Base-by-base conservation (phyloP, 2,888 invertebrate species). In the Ectropis crepuscularia region DNA sequence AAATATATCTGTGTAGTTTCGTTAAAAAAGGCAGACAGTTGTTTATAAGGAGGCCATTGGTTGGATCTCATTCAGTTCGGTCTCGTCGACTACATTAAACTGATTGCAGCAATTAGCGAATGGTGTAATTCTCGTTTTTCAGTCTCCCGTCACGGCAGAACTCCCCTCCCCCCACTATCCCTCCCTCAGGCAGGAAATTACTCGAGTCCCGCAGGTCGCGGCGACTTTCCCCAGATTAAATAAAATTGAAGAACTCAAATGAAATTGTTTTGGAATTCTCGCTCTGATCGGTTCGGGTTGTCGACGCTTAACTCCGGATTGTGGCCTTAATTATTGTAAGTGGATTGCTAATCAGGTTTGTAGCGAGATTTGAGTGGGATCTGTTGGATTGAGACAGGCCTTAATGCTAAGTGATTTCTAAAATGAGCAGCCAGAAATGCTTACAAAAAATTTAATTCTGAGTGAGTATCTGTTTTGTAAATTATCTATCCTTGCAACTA, bases 41-140 rank as follows among this genome's bases (percentile, higher is more conserved):
- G 82, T 86, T 86, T 85, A 85, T 85, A 83, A 81, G 81, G 72
- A 80, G 78, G 79, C 82, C 83, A 83, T 82, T 81, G 81, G 84
- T 81, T 75, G 79, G 79, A 77, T 83, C 80, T 77, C 76, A 83
- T 83, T 84, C 81, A 84, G 84, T 85, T 83, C 79, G 81, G 86
- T 84, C 85, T 86, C 84, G 88, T 83, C 88, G 89, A 90, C 89
- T 90, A 91, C 91, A 92, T 92, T 90, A 90, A 87, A 90, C 87
- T 90, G 90, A 92, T 92, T 91, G 90, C 90, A 84, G 89, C 88
- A 92, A 92, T 92, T 92, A 92, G 90, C 82, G 90, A 87, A 89
- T 90, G 90, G 88, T 89, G 90, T 89, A 89, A 89, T 90, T 88
- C 89, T 87, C 90, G 88, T 90, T 90, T 89, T 89, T 90, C 89